Conservation (phyloP, 2,113 vertebrate species). For the Paraplagusia blochii region DNA sequence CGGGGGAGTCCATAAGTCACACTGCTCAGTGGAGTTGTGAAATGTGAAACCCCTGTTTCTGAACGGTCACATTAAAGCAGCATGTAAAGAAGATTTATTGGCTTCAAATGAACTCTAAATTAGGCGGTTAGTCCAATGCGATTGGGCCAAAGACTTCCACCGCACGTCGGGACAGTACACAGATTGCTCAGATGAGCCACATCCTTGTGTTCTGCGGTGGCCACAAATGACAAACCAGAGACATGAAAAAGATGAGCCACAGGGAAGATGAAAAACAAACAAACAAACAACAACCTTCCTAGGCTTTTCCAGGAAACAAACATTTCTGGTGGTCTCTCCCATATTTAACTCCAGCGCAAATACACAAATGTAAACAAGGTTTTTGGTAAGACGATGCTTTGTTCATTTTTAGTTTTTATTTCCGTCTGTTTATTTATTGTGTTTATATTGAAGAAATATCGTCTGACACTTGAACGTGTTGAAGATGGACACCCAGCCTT, state of each 20-base stretch:
- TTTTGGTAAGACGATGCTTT: no score
- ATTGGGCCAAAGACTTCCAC: slow-evolving; percentile 43
- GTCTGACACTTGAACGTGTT: no score
- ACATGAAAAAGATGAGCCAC: slow-evolving; percentile 51
- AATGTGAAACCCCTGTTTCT: slow-evolving; percentile 29
- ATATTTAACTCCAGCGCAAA: slow-evolving; percentile 52
- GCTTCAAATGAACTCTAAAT: slow-evolving; percentile 49
- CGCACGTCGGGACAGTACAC: slow-evolving; percentile 47
- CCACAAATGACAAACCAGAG: slow-evolving; percentile 63
- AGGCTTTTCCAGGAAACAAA: slow-evolving; percentile 51
- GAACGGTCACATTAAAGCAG: slow-evolving; percentile 34
- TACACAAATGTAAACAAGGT: slow-evolving; percentile 23
- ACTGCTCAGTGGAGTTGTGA: slow-evolving; percentile 23
- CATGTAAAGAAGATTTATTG: slow-evolving; percentile 52
- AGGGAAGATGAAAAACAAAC: slow-evolving; percentile 29
- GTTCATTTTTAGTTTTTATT: no score
- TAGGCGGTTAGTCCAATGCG: slow-evolving; percentile 50
- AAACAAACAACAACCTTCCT: slow-evolving; percentile 6
- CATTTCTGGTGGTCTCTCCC: slow-evolving; percentile 63
- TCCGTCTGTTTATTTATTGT: no score
- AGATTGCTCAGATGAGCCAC: slow-evolving; percentile 47
- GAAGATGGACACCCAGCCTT: no score
- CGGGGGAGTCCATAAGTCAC: neutral
- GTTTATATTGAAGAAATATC: no score
- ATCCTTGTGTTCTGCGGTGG: slow-evolving; percentile 52